Evolutionary conservation across 2,888 invertebrate species (phyloP), one percentile per base, ranked within the genome.

Genomic region (Lingula anatina): DNA sequence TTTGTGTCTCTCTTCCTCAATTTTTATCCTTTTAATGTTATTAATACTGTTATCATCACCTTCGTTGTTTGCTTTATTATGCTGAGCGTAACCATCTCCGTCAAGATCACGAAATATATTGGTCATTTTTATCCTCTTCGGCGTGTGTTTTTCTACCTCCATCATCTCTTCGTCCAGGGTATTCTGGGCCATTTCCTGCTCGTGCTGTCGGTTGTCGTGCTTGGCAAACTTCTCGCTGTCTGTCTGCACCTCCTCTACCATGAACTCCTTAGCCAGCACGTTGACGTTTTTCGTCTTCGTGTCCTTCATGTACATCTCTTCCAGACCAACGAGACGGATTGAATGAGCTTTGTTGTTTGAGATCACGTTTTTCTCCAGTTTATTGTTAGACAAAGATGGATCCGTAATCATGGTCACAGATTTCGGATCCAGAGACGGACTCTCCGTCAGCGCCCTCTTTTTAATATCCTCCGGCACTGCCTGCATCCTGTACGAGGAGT

Each of bases 201-300:
- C 9, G 28, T 26, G 21, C 5, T 31, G 21, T 12, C 56, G 53
- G 37, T 75, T 77, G 47, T 82, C 82, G 42, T 79, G 79, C 51
- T 81, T 81, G 20, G 72, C 68, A 69, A 80, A 83, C 61, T 83
- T 83, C 50, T 81, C 81, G 0, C 83, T 83, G 63, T 83, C 83
- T 53, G 79, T 75, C 26, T 82, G 77, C 46, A 78, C 76, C 46
- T 81, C 81, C 53, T 81, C 80, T 44, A 78, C 57, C 48, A 81
- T 81, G 59, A 28, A 82, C 24, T 62, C 62, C 2, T 61, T 58
- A 5, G 71, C 61, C 5, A 70, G 54, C 31, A 83, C 82, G 66
- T 83, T 83, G 0, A 82, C 81, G 60, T 83, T 83, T 37, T 82
- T 79, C 1, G 82, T 83, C 68, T 83, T 83, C 0, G 82, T 80